These are phyloP conservation scores for Ochropacha duplaris DNA, from an alignment of 2,888 invertebrate genomes.

Conservation along the genomic window DNA sequence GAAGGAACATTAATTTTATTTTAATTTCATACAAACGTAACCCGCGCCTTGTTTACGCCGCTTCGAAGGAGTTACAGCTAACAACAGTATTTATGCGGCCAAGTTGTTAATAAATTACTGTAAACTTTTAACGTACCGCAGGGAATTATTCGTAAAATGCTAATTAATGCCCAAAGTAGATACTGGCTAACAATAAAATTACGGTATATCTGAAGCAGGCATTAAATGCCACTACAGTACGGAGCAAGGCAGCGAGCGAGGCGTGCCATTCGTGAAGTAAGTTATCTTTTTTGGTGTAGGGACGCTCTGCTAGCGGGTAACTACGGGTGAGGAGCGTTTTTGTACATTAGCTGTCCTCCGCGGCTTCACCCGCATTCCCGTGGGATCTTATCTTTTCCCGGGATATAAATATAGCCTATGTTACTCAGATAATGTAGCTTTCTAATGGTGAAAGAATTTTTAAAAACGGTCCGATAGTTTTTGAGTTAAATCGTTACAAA, in stretches of 20 bases:
- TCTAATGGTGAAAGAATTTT: too few species aligned
- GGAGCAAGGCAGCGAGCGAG: background rate
- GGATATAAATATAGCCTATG: too few species aligned
- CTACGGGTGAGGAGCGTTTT: background rate
- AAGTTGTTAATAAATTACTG: slow-evolving; percentile 27
- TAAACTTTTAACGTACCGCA: slow-evolving; percentile 18
- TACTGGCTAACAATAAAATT: slow-evolving; percentile 1
- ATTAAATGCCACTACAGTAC: background rate
- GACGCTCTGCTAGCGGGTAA: background rate
- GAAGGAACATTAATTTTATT: slow-evolving; percentile 4
- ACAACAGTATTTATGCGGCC: slow-evolving; percentile 27
- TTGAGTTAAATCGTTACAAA: too few species aligned
- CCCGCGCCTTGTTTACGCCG: slow-evolving; percentile 15
- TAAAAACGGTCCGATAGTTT: too few species aligned
- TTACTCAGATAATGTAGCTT: too few species aligned
- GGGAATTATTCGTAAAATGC: slow-evolving; percentile 18
- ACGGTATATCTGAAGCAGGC: slow-evolving; percentile 7
- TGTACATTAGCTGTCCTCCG: too few species aligned
- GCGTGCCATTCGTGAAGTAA: background rate
- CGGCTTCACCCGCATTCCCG: too few species aligned
- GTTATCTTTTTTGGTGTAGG: background rate
- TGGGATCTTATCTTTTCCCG: too few species aligned
- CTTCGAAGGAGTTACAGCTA: slow-evolving; percentile 17
- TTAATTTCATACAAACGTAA: slow-evolving; percentile 22
- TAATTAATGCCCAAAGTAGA: slow-evolving; percentile 26